These are phyloP conservation scores for Zosterops hypoxanthus DNA, from an alignment of 2,113 vertebrate species.

Conservation along the genomic window DNA sequence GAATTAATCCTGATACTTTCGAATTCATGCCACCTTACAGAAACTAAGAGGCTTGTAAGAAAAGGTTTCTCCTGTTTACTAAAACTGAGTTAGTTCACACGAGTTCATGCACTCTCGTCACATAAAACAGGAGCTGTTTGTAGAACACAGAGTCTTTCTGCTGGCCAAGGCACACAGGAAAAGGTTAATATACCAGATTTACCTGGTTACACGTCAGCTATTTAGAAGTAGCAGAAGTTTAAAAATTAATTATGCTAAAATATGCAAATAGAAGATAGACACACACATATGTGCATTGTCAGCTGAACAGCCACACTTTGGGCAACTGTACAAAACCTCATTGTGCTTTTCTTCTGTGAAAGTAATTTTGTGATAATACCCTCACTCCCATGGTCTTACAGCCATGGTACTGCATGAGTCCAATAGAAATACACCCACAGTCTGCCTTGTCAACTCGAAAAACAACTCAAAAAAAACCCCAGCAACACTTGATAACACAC, in stretches of 20 bases:
- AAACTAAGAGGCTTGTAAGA: not conserved
- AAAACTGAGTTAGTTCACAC: not conserved
- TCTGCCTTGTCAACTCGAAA: not conserved
- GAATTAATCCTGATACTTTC: not conserved
- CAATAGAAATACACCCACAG: not conserved
- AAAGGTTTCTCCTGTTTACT: not conserved
- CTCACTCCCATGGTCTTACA: not conserved
- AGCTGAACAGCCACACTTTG: not conserved
- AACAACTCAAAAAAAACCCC: not conserved
- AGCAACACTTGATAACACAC: not conserved
- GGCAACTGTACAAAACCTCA: not conserved
- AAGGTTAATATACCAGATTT: not conserved
- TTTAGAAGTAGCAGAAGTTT: not conserved
- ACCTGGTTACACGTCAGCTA: not conserved
- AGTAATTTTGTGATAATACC: not conserved
- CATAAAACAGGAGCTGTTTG: not conserved
- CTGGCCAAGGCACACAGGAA: not conserved
- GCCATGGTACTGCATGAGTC: not conserved
- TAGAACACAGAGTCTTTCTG: not conserved
- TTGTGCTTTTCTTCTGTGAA: not conserved
- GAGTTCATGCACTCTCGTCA: not conserved
- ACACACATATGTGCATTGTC: rapidly evolving
- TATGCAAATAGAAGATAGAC: not conserved
- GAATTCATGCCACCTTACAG: not conserved
- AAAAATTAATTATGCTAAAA: not conserved